Evolutionary conservation across 2,113 vertebrate species (phyloP).

Genomic region (Thamnophis sirtalis): DNA sequence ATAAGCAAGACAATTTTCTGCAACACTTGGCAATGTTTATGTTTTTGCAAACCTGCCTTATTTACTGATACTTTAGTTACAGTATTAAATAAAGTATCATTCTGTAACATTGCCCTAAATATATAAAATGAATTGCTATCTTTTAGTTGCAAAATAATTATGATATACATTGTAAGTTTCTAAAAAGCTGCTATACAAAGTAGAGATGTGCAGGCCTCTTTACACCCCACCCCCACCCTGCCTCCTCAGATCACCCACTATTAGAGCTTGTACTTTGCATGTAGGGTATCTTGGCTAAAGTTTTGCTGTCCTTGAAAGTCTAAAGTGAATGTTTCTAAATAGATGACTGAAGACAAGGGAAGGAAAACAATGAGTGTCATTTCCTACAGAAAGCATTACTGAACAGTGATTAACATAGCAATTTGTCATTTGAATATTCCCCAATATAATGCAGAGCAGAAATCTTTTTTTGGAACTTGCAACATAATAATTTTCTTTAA

Average conservation of each 20-base stretch:
- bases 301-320: conserved; percentile 53
- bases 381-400: conserved; percentile 48
- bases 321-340: conserved; percentile 53
- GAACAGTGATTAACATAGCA: conserved; percentile 43
- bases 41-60: conserved; percentile 14
- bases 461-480: not conserved
- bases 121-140: not conserved
- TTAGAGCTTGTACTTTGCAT: conserved; percentile 24
- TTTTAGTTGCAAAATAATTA: not conserved
- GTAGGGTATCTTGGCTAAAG: conserved; percentile 41
- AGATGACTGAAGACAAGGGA: conserved; percentile 45
- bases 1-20: not conserved
- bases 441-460: conserved; percentile 16
- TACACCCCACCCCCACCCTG: conserved; percentile 15
- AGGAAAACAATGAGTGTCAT: conserved; percentile 16
- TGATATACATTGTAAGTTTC: not conserved
- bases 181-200: not conserved
- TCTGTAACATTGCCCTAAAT: conserved; percentile 2
- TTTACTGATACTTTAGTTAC: conserved; percentile 8
- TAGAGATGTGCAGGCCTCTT: conserved; percentile 16
- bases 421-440: conserved; percentile 32
- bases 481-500: conserved; percentile 1
- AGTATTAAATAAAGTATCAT: conserved; percentile 10
- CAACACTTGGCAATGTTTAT: not conserved
- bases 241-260: not conserved